phyloP scores from a whole-genome alignment of 1,140 invertebrate species.

The Trichogramma pretiosum region DNA sequence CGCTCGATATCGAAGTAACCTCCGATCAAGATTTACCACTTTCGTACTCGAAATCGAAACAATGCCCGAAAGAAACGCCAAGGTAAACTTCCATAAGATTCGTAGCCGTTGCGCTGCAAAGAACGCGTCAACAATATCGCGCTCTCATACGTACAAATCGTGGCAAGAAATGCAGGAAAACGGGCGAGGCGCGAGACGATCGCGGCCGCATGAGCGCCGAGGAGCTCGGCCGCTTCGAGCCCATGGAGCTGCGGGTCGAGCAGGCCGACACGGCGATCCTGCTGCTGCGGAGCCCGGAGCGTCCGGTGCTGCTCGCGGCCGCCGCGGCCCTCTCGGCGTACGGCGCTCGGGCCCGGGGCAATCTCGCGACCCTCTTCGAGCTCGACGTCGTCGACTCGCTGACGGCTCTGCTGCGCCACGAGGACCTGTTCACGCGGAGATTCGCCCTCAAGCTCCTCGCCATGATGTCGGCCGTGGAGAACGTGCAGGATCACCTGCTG shows the following conservation, averaged over 20 bases:
- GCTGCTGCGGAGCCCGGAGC: slow-evolving; percentile 30
- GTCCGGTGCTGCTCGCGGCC: slow-evolving; percentile 26
- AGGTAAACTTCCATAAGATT: too few species aligned
- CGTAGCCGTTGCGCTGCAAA: too few species aligned
- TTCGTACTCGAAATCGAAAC: too few species aligned
- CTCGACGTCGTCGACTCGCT: slow-evolving; percentile 27
- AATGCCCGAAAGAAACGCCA: slow-evolving; percentile 19
- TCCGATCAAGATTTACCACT: too few species aligned
- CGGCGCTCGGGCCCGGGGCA: slow-evolving; percentile 24
- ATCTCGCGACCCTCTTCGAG: slow-evolving; percentile 30
- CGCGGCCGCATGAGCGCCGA: neutral
- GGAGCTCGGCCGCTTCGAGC: slow-evolving; percentile 21
- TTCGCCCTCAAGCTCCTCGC: slow-evolving; percentile 34
- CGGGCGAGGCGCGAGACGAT: slow-evolving; percentile 1
- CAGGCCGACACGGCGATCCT: slow-evolving; percentile 31
- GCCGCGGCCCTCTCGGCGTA: slow-evolving; percentile 31
- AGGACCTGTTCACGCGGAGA: slow-evolving; percentile 34
- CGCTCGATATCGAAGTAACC: too few species aligned
- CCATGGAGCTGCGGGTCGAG: slow-evolving; percentile 24
- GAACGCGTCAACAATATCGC: too few species aligned
- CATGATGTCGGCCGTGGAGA: slow-evolving; percentile 29
- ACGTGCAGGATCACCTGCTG: slow-evolving; percentile 25
- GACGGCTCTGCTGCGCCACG: slow-evolving; percentile 28
- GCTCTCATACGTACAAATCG: too few species aligned
- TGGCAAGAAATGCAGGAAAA: too few species aligned